phyloP scores from a whole-genome alignment of 2,888 invertebrate species.

The Cheilosia variabilis region DNA sequence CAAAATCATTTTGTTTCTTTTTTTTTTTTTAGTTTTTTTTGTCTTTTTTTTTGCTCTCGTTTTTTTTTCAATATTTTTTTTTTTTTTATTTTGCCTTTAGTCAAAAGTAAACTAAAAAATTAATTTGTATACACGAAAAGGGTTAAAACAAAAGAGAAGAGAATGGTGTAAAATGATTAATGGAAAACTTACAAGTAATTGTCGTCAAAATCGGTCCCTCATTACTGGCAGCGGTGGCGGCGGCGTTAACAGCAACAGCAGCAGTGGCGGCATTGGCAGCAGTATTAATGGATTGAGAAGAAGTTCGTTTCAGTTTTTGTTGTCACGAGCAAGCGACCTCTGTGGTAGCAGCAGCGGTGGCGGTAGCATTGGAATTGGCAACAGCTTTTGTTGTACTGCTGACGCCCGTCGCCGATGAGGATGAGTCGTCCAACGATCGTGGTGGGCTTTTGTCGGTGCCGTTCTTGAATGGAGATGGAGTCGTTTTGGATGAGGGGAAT shows the following conservation, averaged over 20 bases:
- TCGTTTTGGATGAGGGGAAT: slow-evolving; percentile 42
- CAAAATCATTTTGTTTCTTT: slow-evolving; percentile 58
- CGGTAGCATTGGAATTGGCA: slow-evolving; percentile 44
- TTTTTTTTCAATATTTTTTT: slow-evolving; percentile 19
- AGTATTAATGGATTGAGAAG: slow-evolving; percentile 79
- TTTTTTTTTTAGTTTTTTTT: slow-evolving; percentile 15
- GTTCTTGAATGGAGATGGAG: slow-evolving; percentile 56
- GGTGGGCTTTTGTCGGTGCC: slow-evolving; percentile 56
- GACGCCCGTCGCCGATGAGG: slow-evolving; percentile 71
- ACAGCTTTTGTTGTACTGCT: slow-evolving; percentile 66
- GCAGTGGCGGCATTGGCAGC: slow-evolving; percentile 81
- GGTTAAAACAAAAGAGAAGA: slow-evolving; percentile 54
- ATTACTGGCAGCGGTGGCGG: slow-evolving; percentile 26
- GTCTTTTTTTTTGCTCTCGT: slow-evolving; percentile 15
- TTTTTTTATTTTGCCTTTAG: slow-evolving; percentile 78
- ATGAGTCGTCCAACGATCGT: slow-evolving; percentile 63
- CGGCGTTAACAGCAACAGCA: slow-evolving; percentile 15
- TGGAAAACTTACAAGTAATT: slow-evolving; percentile 83
- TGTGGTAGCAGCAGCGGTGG: slow-evolving; percentile 76
- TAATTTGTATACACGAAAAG: slow-evolving; percentile 65
- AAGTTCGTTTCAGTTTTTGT: slow-evolving; percentile 76
- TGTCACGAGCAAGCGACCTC: slow-evolving; percentile 84
- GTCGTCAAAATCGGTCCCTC: slow-evolving; percentile 80
- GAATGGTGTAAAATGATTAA: slow-evolving; percentile 76
- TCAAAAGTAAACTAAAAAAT: slow-evolving; percentile 72